These are phyloP conservation scores for Lapara coniferarum DNA, from an alignment of 2,888 invertebrate genomes.

Conservation along the genomic window DNA sequence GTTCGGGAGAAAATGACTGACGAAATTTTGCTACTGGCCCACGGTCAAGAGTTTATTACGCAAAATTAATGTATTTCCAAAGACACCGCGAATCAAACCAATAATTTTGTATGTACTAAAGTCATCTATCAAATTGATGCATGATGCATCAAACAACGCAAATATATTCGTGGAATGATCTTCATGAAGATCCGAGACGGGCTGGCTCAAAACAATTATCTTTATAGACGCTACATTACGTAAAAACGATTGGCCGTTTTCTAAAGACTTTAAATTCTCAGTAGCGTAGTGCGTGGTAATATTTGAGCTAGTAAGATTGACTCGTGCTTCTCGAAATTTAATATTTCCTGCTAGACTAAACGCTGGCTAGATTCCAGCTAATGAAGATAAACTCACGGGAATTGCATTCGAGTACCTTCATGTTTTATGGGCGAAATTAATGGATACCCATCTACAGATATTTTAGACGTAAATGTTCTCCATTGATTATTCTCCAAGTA, in stretches of 20 bases:
- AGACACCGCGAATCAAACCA: not conserved
- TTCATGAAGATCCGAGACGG: not conserved
- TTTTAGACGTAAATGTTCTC: not conserved
- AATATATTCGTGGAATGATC: not conserved
- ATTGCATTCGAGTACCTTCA: conserved; percentile 13
- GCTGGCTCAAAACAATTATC: not conserved
- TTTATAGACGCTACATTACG: not conserved
- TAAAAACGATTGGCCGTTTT: not conserved
- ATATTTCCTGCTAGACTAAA: conserved; percentile 12
- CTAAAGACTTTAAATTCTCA: conserved; percentile 10
- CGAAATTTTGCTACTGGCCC: too few relatives aligned
- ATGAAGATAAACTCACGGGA: conserved; percentile 3
- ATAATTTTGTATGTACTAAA: not conserved
- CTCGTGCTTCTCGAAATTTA: conserved; percentile 6
- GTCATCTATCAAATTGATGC: not conserved
- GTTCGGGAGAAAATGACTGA: too few relatives aligned
- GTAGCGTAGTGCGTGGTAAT: conserved; percentile 1
- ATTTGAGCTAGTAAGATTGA: not conserved
- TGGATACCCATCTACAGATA: not conserved
- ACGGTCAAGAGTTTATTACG: not conserved
- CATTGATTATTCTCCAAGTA: not conserved
- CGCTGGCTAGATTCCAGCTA: conserved; percentile 15
- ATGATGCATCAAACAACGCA: not conserved
- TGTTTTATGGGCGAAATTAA: not conserved
- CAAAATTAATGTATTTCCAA: not conserved